These are phyloP conservation scores for Cryptocheilus praepositus DNA, from an alignment of 2,888 invertebrate genomes.

Conservation along the genomic window DNA sequence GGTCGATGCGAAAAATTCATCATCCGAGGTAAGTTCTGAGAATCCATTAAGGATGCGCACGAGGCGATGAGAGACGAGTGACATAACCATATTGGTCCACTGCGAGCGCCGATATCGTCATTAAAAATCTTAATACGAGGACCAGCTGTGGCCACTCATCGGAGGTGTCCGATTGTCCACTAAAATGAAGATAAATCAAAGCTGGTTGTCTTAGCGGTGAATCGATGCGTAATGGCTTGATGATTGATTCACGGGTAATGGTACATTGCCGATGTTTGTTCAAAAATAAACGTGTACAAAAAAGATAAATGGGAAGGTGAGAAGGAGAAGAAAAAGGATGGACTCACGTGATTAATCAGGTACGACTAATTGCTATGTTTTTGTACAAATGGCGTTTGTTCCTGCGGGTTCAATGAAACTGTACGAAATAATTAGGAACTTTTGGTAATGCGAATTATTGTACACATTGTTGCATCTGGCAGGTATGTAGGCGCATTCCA, in stretches of 20 bases:
- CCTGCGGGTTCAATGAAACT: too few relatives aligned
- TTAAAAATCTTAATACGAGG: slow-evolving; percentile 54
- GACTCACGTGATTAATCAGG: slow-evolving; percentile 25
- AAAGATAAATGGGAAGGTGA: too few relatives aligned
- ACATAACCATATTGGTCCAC: slow-evolving; percentile 38
- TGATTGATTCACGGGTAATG: slow-evolving; percentile 22
- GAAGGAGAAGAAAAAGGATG: neutral
- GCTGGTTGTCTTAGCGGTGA: neutral
- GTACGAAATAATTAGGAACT: too few relatives aligned
- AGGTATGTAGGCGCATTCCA: too few relatives aligned
- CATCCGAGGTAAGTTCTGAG: slow-evolving; percentile 69
- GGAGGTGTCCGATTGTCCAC: slow-evolving; percentile 41
- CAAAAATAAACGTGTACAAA: neutral
- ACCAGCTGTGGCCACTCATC: slow-evolving; percentile 33
- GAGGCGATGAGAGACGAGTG: slow-evolving; percentile 22
- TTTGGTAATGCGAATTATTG: neutral
- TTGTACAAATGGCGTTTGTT: neutral
- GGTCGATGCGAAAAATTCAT: slow-evolving; percentile 68
- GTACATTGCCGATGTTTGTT: slow-evolving; percentile 3
- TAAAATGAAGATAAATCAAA: slow-evolving; percentile 54
- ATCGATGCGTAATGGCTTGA: slow-evolving; percentile 15
- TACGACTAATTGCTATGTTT: neutral
- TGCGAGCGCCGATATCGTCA: slow-evolving; percentile 49
- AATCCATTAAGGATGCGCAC: slow-evolving; percentile 67
- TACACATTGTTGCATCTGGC: neutral